Conservation (phyloP, 2,797 vertebrate genomes). For the Neosilurus mollespiculum region DNA sequence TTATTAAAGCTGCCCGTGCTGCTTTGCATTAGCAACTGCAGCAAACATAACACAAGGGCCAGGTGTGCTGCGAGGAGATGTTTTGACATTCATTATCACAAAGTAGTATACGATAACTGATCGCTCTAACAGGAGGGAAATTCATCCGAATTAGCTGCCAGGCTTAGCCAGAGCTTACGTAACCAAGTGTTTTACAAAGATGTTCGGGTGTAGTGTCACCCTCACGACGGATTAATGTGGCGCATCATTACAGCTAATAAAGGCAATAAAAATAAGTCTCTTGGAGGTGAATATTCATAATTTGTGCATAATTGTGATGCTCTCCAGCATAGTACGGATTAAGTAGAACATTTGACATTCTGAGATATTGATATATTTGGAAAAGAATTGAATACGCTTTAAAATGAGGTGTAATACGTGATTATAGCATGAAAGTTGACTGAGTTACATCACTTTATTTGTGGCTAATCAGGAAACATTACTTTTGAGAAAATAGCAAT, state of each 20-base stretch:
- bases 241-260: background rate
- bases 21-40: conserved; percentile 30
- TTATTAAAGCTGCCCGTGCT: conserved; percentile 21
- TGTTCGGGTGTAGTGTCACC: background rate
- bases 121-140: conserved; percentile 7
- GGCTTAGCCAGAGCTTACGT: background rate
- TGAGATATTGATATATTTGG: too few relatives aligned
- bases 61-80: conserved; percentile 17
- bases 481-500: too few relatives aligned
- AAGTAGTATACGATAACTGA: conserved; percentile 15
- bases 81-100: conserved; percentile 36
- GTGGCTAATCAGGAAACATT: too few relatives aligned
- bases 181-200: background rate
- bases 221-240: background rate
- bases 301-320: too few relatives aligned
- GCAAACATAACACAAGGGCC: conserved; percentile 29
- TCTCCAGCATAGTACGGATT: too few relatives aligned
- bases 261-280: background rate
- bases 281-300: background rate
- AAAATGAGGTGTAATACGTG: too few relatives aligned
- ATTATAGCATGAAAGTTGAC: too few relatives aligned
- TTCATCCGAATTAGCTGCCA: background rate
- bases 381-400: too few relatives aligned
- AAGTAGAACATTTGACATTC: too few relatives aligned
- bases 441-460: too few relatives aligned